Evolutionary conservation across 2,888 invertebrate species (phyloP).

Genomic region (Troides oblongomaculatus): DNA sequence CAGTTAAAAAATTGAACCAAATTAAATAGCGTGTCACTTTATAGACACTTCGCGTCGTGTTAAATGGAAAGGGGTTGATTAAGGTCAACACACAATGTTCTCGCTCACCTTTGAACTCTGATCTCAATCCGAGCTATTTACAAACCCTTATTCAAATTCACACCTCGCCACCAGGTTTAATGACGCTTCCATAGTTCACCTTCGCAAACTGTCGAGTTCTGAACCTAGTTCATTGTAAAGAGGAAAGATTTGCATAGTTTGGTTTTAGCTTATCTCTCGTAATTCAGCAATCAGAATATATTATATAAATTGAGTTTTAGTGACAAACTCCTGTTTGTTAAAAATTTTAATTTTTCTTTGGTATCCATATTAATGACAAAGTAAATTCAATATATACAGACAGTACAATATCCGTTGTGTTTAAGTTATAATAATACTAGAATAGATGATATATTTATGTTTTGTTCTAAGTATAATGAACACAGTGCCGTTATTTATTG

Average conservation of each 20-base stretch:
- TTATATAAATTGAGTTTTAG: too few species aligned
- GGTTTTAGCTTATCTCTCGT: not conserved
- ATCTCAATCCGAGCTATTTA: conserved; percentile 13
- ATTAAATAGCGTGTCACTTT: not conserved
- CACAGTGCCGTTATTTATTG: too few species aligned
- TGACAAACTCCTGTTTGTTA: too few species aligned
- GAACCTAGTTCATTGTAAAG: not conserved
- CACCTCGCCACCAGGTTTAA: not conserved
- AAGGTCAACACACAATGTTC: conserved; percentile 10
- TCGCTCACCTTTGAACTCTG: conserved; percentile 16
- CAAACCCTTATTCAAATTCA: conserved; percentile 17
- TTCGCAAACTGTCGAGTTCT: not conserved
- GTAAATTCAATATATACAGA: too few species aligned
- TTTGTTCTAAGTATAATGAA: too few species aligned
- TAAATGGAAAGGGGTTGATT: conserved; percentile 4
- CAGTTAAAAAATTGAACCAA: too few species aligned
- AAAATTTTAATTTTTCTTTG: too few species aligned
- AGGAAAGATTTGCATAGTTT: not conserved
- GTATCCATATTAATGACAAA: too few species aligned
- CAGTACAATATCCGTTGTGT: too few species aligned
- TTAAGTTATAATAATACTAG: too few species aligned
- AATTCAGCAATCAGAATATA: too few species aligned
- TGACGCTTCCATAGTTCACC: conserved; percentile 1
- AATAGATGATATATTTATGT: too few species aligned
- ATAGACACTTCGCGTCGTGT: not conserved